A percentile compares a stretch with the other conserved stretches of the same genome.
Evolutionary conservation across 1,140 invertebrate genomes (phyloP).

Genomic region (Euglossa dilemma): DNA sequence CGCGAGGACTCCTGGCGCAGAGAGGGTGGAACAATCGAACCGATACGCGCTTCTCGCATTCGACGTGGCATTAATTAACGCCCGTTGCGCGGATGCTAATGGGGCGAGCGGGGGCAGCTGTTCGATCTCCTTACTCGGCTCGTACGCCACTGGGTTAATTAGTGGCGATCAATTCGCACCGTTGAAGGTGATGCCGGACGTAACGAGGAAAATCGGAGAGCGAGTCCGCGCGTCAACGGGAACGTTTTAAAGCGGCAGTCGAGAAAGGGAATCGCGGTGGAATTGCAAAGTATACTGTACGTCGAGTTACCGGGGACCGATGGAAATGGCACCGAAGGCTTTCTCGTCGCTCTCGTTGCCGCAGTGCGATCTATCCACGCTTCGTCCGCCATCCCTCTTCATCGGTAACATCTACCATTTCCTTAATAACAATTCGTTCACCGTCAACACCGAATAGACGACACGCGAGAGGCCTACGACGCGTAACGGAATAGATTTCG

Average conservation of each 20-base stretch:
- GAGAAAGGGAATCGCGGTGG: not conserved
- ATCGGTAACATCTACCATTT: no score
- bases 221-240: not conserved
- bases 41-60: not conserved
- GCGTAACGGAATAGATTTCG: no score
- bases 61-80: slow-evolving; percentile 1
- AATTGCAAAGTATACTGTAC: not conserved
- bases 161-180: not conserved
- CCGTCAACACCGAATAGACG: no score
- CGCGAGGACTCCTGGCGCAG: not conserved
- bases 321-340: slow-evolving; percentile 1
- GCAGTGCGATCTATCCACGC: not conserved
- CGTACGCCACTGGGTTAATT: not conserved
- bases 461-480: no score
- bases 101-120: not conserved
- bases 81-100: not conserved
- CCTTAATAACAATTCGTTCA: no score
- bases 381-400: no score
- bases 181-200: not conserved
- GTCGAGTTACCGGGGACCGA: not conserved
- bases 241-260: not conserved
- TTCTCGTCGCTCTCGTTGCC: not conserved
- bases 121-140: not conserved
- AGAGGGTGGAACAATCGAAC: not conserved
- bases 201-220: not conserved